Percentiles rank a stretch among this genome's conserved stretches.
phyloP scores from a whole-genome alignment of 2,888 invertebrate genomes.

The Arge pagana region DNA sequence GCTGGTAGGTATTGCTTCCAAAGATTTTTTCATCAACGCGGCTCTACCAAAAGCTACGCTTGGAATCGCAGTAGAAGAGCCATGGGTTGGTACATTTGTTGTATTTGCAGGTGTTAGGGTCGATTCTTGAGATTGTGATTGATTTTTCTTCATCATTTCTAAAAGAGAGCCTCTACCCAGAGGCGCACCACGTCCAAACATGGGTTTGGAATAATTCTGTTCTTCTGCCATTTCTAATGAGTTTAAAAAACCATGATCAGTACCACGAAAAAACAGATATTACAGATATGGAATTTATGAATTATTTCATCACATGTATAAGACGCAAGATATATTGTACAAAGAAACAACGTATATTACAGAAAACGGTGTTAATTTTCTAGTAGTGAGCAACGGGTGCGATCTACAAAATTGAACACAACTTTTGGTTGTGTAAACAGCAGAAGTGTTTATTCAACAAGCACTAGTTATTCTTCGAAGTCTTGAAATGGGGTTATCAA shows the following conservation, averaged over 20 bases:
- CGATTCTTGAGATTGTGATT: neutral
- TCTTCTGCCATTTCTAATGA: conserved; percentile 9
- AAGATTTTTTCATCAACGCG: conserved; percentile 6
- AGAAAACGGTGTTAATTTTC: no score
- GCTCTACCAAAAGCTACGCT: conserved; percentile 28
- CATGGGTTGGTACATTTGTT: neutral
- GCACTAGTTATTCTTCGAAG: no score
- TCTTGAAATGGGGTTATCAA: no score
- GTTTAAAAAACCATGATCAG: conserved; percentile 6
- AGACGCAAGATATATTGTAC: no score
- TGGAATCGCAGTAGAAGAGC: neutral
- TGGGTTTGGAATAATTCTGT: neutral
- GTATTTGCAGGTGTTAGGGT: neutral
- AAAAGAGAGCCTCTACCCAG: conserved; percentile 29
- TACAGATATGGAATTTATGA: neutral
- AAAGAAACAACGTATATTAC: no score
- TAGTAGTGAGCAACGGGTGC: no score
- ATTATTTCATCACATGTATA: no score
- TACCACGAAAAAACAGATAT: no score
- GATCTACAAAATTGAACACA: no score
- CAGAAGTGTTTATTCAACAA: no score
- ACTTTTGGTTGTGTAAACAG: no score
- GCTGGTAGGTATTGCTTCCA: neutral
- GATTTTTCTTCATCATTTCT: conserved; percentile 30
- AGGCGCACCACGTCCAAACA: conserved; percentile 14